phyloP scores from a whole-genome alignment of 2,888 invertebrate species.

The Nephrotoma flavescens region DNA sequence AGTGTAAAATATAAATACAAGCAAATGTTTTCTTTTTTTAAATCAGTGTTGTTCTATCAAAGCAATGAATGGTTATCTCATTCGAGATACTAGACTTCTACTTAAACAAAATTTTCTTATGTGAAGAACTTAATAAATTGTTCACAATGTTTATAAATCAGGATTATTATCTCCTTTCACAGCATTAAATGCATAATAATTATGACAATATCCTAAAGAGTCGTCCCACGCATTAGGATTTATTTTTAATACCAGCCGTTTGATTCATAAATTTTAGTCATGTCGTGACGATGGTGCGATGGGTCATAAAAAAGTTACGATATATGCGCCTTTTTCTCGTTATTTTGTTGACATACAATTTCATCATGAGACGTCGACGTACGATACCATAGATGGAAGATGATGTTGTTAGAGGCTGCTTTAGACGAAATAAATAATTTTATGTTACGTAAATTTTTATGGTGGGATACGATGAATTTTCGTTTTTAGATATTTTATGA shows the following conservation, averaged over 20 bases:
- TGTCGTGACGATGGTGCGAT: not conserved
- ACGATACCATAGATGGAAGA: not conserved
- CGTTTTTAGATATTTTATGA: not conserved
- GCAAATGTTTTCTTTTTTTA: no score
- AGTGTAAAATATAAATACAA: no score
- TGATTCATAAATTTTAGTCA: not conserved
- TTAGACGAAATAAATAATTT: not conserved
- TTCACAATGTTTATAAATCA: not conserved
- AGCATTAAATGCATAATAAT: not conserved
- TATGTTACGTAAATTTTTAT: not conserved
- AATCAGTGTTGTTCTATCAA: no score
- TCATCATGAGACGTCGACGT: not conserved
- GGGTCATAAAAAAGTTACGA: not conserved
- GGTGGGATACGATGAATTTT: not conserved
- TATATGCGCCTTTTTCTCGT: not conserved
- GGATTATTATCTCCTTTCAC: not conserved
- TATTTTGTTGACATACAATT: not conserved
- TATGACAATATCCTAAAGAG: not conserved
- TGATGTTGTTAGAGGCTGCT: not conserved
- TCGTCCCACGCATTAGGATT: not conserved
- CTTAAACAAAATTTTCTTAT: no score
- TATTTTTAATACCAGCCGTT: not conserved
- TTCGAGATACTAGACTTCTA: no score
- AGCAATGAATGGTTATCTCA: no score
- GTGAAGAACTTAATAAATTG: no score